These are phyloP conservation scores for Drosophila paucipuncta DNA, from an alignment of 2,888 invertebrate species.

Conservation along the genomic window DNA sequence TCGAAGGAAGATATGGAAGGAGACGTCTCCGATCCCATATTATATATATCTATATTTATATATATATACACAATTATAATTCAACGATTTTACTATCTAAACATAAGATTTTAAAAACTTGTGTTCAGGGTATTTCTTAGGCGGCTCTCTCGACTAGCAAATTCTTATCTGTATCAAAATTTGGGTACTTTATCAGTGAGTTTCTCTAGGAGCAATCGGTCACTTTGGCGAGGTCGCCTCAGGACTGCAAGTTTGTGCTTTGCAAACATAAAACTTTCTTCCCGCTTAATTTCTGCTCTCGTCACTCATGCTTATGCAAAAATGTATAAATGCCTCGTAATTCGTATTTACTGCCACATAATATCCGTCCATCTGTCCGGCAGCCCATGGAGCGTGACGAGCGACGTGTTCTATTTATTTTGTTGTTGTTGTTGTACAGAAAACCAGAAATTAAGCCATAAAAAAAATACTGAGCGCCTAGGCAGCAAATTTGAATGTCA, in stretches of 20 bases:
- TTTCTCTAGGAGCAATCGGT: not conserved
- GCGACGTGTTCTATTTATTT: not conserved
- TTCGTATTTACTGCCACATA: conserved; percentile 57
- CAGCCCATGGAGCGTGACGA: conserved; percentile 24
- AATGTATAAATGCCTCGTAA: conserved; percentile 20
- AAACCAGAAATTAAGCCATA: conserved; percentile 37
- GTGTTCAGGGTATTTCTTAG: not conserved
- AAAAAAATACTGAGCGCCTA: conserved; percentile 3
- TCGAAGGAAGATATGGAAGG: not conserved
- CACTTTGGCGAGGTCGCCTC: not conserved
- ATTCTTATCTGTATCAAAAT: not conserved
- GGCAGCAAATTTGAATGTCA: conserved; percentile 67
- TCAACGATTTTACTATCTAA: not conserved
- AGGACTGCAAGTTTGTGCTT: not conserved
- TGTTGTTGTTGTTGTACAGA: not conserved
- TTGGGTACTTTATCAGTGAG: not conserved
- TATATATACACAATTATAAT: not conserved
- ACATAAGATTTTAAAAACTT: not conserved
- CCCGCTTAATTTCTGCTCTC: not conserved
- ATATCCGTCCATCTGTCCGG: conserved; percentile 23
- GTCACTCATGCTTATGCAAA: conserved; percentile 2
- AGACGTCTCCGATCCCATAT: not conserved
- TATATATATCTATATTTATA: no score
- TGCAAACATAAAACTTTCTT: not conserved
- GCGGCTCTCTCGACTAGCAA: not conserved